A percentile compares a stretch with the other conserved stretches of the same genome.
Evolutionary conservation across 2,113 vertebrate species (phyloP).

Genomic region (Oncorhynchus masou): DNA sequence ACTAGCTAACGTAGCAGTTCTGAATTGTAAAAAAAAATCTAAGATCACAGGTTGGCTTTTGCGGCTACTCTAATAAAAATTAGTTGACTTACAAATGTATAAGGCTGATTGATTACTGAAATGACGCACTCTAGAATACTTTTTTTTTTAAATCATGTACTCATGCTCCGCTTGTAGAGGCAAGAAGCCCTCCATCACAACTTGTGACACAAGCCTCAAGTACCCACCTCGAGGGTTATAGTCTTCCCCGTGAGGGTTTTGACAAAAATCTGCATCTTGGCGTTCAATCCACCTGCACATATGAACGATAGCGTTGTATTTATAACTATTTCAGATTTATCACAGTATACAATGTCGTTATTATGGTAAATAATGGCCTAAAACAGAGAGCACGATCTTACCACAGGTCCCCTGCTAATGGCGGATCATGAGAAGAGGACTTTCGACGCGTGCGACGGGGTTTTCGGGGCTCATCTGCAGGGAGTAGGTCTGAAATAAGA

Average conservation of each 20-base stretch:
- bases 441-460: constrained; percentile 61
- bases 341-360: fast-evolving
- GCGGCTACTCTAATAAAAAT: too few species aligned
- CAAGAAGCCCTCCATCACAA: constrained; percentile 9
- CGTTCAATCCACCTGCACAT: constrained; percentile 69
- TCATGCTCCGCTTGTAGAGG: too few species aligned
- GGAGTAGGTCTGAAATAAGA: constrained; percentile 41
- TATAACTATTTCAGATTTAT: fast-evolving
- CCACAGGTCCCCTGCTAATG: constrained; percentile 73
- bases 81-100: too few species aligned
- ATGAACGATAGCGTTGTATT: background rate
- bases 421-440: constrained; percentile 81
- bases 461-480: constrained; percentile 66
- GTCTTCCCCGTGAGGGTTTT: constrained; percentile 98
- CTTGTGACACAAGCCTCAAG: background rate
- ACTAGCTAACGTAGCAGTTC: too few species aligned
- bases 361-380: background rate
- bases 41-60: too few species aligned
- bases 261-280: constrained; percentile 97
- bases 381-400: constrained; percentile 45
- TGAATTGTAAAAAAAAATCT: too few species aligned
- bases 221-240: constrained; percentile 94
- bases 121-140: too few species aligned
- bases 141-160: too few species aligned
- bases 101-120: too few species aligned